phyloP scores from a whole-genome alignment of 1,140 invertebrate species.

The Trichomalopsis sarcophagae region DNA sequence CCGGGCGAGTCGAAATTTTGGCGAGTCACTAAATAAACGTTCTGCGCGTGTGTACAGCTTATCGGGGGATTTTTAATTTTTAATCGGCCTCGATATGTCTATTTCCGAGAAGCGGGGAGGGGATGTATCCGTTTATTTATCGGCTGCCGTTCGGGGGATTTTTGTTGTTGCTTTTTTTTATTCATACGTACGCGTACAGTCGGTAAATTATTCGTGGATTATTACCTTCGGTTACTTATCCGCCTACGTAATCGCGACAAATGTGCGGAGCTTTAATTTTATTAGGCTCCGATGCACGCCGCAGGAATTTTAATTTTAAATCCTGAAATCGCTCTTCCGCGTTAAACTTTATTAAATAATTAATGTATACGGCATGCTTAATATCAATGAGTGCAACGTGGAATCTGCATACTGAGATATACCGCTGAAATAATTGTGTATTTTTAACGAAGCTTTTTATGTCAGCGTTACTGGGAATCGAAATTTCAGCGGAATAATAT shows the following conservation, averaged over 20 bases:
- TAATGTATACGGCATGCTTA: neutral
- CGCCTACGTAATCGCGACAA: neutral
- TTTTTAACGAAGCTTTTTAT: neutral
- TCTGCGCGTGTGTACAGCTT: neutral
- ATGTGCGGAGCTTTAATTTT: neutral
- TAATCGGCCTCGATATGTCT: conserved; percentile 20
- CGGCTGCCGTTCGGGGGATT: neutral
- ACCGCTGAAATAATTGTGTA: neutral
- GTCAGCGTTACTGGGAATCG: neutral
- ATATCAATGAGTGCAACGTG: neutral
- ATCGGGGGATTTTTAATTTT: conserved; percentile 34
- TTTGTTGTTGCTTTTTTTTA: neutral
- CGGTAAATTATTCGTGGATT: neutral
- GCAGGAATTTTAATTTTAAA: neutral
- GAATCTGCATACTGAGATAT: neutral
- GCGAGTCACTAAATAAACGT: conserved; percentile 4
- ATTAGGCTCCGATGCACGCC: neutral
- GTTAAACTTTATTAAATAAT: neutral
- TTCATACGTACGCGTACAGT: neutral
- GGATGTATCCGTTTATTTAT: conserved; percentile 36
- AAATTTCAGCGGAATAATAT: neutral
- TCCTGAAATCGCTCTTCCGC: neutral
- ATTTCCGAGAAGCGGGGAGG: neutral
- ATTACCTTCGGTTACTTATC: neutral
- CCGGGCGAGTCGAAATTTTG: conserved; percentile 6